Evolutionary conservation across 2,797 vertebrate species (phyloP).

Genomic region (Hoplostethus atlanticus): DNA sequence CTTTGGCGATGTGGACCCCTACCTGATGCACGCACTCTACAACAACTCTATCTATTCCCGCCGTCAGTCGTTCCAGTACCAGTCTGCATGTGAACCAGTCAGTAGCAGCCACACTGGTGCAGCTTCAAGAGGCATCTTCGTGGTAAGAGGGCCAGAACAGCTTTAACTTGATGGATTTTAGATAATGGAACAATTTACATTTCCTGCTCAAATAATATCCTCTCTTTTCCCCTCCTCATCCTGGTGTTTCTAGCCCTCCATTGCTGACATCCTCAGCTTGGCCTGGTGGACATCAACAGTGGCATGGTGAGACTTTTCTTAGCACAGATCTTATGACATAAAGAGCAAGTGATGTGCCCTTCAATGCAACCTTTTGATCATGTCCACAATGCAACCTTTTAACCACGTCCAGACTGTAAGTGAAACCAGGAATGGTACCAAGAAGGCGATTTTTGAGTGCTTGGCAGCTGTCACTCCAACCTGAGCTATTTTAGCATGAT

Average conservation of each 20-base stretch:
- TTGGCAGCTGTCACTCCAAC: conserved; percentile 1
- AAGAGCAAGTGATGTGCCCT: conserved; percentile 16
- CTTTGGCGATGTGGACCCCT: conserved; percentile 96
- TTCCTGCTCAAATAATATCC: neutral
- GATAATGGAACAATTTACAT: neutral
- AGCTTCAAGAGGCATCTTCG: conserved; percentile 89
- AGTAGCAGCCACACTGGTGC: conserved; percentile 94
- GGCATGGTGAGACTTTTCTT: conserved; percentile 89
- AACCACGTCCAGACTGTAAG: conserved; percentile 12
- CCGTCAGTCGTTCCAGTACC: conserved; percentile 94
- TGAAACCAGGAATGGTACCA: neutral
- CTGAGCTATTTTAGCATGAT: conserved; percentile 24
- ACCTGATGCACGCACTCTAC: conserved; percentile 96
- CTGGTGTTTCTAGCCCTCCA: conserved; percentile 87
- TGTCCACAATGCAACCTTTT: conserved; percentile 25
- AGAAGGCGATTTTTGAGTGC: neutral
- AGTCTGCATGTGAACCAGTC: conserved; percentile 92
- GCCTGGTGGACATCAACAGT: conserved; percentile 97
- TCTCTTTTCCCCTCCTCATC: conserved; percentile 28
- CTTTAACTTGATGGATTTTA: neutral
- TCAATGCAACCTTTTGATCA: conserved; percentile 29
- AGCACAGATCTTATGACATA: conserved; percentile 7
- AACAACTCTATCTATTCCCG: conserved; percentile 95
- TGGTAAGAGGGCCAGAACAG: conserved; percentile 82
- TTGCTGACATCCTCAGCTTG: conserved; percentile 93